phyloP scores from a whole-genome alignment of 1,140 invertebrate genomes.

The Caerostris extrusa region DNA sequence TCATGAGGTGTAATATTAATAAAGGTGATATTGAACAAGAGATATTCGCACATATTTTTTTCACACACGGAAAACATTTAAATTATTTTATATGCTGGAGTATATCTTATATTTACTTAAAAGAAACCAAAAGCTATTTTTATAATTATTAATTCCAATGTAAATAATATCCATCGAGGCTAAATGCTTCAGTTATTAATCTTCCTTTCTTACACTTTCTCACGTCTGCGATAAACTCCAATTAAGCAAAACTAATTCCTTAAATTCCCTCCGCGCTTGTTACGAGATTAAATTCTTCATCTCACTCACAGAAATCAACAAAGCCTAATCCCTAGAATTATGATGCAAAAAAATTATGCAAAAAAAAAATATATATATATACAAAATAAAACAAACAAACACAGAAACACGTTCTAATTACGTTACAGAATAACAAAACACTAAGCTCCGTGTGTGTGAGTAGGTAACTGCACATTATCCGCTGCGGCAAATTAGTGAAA shows the following conservation, averaged over 20 bases:
- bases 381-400: too few relatives aligned
- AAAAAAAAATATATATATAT: too few relatives aligned
- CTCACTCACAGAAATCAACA: background rate
- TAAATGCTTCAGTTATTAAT: background rate
- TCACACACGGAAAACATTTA: too few relatives aligned
- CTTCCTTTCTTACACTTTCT: background rate
- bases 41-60: too few relatives aligned
- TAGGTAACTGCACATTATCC: constrained; percentile 35
- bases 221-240: background rate
- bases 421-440: constrained; percentile 1
- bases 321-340: background rate
- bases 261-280: background rate
- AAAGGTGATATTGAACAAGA: too few relatives aligned
- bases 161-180: too few relatives aligned
- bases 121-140: too few relatives aligned
- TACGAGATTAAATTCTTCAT: background rate
- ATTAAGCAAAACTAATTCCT: background rate
- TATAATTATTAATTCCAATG: too few relatives aligned
- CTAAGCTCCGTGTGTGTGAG: constrained; percentile 17
- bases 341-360: background rate
- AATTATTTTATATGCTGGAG: too few relatives aligned
- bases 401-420: background rate
- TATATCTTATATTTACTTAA: too few relatives aligned
- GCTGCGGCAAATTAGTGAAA: constrained; percentile 44
- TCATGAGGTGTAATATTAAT: too few relatives aligned